Evolutionary conservation across 2,888 invertebrate species (phyloP).

Genomic region (Melinaea menophilus): DNA sequence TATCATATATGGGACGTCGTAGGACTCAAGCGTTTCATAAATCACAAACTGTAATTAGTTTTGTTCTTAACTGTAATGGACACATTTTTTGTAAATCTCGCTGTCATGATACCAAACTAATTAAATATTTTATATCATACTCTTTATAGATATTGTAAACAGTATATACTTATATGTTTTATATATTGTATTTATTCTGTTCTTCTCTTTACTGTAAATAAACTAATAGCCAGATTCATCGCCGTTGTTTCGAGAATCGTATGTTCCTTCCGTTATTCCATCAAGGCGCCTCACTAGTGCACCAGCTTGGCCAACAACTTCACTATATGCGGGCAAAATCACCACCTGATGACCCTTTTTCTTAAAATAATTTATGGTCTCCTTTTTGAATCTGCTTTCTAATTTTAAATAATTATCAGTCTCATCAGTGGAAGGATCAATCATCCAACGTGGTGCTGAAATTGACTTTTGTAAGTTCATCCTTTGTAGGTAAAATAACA

Average conservation of each 20-base stretch:
- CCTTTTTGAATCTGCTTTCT: slow-evolving; percentile 51
- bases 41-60: slow-evolving; percentile 19
- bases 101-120: background rate
- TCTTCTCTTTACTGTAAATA: slow-evolving; percentile 21
- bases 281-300: slow-evolving; percentile 56
- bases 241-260: slow-evolving; percentile 61
- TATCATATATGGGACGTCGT: slow-evolving; percentile 15
- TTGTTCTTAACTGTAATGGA: background rate
- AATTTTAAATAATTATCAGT: background rate
- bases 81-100: background rate
- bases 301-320: slow-evolving; percentile 59
- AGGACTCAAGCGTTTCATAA: slow-evolving; percentile 9
- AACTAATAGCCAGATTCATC: slow-evolving; percentile 62
- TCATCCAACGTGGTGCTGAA: slow-evolving; percentile 61
- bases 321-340: slow-evolving; percentile 46
- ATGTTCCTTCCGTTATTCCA: slow-evolving; percentile 64
- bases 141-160: no score
- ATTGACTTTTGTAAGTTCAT: slow-evolving; percentile 53
- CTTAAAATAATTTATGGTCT: slow-evolving; percentile 52
- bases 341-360: slow-evolving; percentile 47
- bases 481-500: slow-evolving; percentile 61
- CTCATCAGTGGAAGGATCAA: slow-evolving; percentile 46
- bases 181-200: no score
- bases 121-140: slow-evolving; percentile 35
- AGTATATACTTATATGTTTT: background rate